Conservation (phyloP, 2,113 vertebrate genomes). For the Sander vitreus region DNA sequence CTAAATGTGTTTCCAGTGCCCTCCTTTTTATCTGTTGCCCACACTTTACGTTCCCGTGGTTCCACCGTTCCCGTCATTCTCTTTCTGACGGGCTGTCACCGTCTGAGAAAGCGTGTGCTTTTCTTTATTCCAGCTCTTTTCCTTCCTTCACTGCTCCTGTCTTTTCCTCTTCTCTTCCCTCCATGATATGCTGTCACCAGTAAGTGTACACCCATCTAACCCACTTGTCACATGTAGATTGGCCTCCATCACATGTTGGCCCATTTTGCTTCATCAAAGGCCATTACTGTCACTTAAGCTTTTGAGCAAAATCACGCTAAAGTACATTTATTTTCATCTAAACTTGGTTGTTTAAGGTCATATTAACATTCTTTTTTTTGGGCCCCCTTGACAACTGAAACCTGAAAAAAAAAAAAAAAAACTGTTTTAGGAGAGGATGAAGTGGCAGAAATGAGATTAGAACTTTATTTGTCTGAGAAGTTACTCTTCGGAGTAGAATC, state of each 20-base stretch:
- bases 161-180: slow-evolving; percentile 18
- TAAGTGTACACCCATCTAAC: slow-evolving; percentile 20
- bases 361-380: background rate
- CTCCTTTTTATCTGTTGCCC: background rate
- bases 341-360: background rate
- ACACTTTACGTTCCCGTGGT: background rate
- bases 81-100: slow-evolving; percentile 23
- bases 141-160: slow-evolving; percentile 21
- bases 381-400: background rate
- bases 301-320: slow-evolving; percentile 2
- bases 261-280: slow-evolving; percentile 65
- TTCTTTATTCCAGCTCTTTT: slow-evolving; percentile 24
- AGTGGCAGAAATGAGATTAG: background rate
- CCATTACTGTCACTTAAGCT: slow-evolving; percentile 28
- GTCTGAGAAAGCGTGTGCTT: background rate
- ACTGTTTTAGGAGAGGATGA: background rate
- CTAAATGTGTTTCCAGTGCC: background rate
- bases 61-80: background rate
- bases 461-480: background rate
- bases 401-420: background rate
- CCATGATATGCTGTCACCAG: slow-evolving; percentile 45
- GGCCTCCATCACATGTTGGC: slow-evolving; percentile 30
- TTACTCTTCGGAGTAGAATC: background rate
- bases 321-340: background rate
- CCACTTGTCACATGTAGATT: slow-evolving; percentile 19